Percentiles rank a stretch among this genome's conserved stretches.
Conservation (phyloP, 2,797 vertebrate species). For the Coilia nasus region DNA sequence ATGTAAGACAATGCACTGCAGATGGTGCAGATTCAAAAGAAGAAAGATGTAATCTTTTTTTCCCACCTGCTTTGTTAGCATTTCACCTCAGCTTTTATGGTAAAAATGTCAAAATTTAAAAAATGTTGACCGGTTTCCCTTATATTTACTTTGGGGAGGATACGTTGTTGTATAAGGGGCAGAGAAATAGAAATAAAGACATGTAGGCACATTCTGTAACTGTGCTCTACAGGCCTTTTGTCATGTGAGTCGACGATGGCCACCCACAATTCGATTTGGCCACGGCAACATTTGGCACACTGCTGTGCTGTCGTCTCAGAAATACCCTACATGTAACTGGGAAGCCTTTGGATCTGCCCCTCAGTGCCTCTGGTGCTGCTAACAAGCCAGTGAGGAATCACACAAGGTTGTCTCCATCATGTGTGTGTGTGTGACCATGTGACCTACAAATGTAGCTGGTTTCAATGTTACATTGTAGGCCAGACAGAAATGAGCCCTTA, state of each 20-base stretch:
- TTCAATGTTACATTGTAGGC: background rate
- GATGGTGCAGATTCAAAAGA: background rate
- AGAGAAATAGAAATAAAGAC: too few relatives aligned
- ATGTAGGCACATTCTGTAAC: background rate
- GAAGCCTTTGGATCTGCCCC: background rate
- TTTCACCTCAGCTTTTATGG: too few relatives aligned
- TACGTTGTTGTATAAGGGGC: background rate
- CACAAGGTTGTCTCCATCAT: background rate
- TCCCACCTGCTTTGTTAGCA: too few relatives aligned
- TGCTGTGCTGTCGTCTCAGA: background rate
- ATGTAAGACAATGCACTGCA: background rate
- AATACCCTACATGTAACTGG: background rate
- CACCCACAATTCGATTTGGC: background rate
- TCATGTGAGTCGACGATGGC: background rate
- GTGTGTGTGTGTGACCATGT: background rate
- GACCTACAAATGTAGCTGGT: background rate
- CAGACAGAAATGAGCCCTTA: background rate
- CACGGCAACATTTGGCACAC: background rate
- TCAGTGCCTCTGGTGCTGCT: background rate
- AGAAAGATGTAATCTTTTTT: background rate
- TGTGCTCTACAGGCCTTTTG: background rate
- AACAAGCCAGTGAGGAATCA: background rate
- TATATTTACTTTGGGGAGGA: background rate
- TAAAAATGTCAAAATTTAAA: too few relatives aligned
- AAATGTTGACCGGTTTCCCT: too few relatives aligned